These are phyloP conservation scores for Scomberomorus guttatus DNA, from an alignment of 2,797 vertebrate species.

Conservation along the genomic window DNA sequence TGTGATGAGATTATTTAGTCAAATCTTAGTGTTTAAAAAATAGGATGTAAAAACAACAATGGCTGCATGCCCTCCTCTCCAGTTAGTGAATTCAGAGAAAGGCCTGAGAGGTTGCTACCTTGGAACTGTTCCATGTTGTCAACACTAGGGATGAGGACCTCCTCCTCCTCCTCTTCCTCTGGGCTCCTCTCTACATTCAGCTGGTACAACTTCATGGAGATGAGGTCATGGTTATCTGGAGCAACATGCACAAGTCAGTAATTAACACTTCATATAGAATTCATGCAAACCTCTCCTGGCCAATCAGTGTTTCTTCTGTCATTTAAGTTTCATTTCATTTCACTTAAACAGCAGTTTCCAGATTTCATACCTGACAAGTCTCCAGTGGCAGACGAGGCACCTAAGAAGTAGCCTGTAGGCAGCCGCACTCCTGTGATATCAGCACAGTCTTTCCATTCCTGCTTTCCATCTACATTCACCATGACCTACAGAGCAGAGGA, in stretches of 20 bases:
- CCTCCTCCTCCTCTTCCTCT: slow-evolving; percentile 88
- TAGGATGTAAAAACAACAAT: too few relatives aligned
- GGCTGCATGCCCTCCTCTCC: too few relatives aligned
- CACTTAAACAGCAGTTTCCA: background rate
- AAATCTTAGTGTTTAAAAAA: too few relatives aligned
- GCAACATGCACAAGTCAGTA: background rate
- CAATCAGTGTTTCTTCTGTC: background rate
- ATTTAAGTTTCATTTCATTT: background rate
- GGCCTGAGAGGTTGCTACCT: slow-evolving; percentile 51
- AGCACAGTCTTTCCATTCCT: slow-evolving; percentile 93
- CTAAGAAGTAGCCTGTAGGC: slow-evolving; percentile 92
- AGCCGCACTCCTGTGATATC: slow-evolving; percentile 89
- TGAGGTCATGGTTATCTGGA: slow-evolving; percentile 95
- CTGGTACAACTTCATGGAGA: slow-evolving; percentile 95
- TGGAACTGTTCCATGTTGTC: slow-evolving; percentile 90
- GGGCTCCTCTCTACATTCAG: slow-evolving; percentile 86
- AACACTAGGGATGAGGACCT: slow-evolving; percentile 89
- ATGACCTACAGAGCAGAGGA: slow-evolving; percentile 83
- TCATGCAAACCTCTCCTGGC: background rate
- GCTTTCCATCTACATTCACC: slow-evolving; percentile 91
- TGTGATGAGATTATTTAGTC: too few relatives aligned
- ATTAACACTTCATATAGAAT: background rate
- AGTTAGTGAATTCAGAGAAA: background rate
- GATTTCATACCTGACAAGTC: slow-evolving; percentile 91
- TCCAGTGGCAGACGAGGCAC: slow-evolving; percentile 92